Conservation (phyloP, 2,797 vertebrate genomes). For the Perodicticus potto region DNA sequence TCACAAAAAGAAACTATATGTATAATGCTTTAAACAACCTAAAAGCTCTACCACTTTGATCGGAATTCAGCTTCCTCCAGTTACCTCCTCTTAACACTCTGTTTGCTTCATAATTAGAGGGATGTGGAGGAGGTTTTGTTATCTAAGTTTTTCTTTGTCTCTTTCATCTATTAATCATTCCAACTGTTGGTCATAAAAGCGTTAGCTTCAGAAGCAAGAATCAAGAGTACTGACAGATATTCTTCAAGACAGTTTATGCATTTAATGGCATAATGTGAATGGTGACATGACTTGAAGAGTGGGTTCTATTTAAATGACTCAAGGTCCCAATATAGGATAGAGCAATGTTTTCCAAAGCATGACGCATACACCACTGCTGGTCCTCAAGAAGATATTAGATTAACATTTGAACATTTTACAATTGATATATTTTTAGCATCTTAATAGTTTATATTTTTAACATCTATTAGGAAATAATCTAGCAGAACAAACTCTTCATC, state of each 20-base stretch:
- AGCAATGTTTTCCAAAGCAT: not conserved
- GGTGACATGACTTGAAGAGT: not conserved
- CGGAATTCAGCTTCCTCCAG: not conserved
- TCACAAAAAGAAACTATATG: not conserved
- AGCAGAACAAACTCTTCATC: slow-evolving; percentile 13
- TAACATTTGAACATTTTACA: slow-evolving; percentile 29
- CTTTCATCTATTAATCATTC: not conserved
- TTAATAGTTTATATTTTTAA: slow-evolving; percentile 30
- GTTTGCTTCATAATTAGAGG: not conserved
- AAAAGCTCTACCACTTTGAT: not conserved
- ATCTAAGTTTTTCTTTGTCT: not conserved
- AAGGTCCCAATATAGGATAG: not conserved
- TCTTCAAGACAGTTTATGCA: not conserved
- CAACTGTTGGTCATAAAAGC: slow-evolving; percentile 20
- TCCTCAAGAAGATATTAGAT: not conserved
- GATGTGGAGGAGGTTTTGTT: slow-evolving; percentile 2
- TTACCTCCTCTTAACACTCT: not conserved
- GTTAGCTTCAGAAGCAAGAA: slow-evolving; percentile 25
- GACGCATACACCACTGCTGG: not conserved
- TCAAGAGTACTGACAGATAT: not conserved
- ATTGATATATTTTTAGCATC: not conserved
- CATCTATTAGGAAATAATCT: slow-evolving; percentile 14
- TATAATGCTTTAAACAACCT: not conserved
- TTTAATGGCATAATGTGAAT: not conserved
- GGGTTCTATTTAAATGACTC: not conserved